phyloP scores from a whole-genome alignment of 2,888 invertebrate genomes.

The Ceriagrion tenellum region DNA sequence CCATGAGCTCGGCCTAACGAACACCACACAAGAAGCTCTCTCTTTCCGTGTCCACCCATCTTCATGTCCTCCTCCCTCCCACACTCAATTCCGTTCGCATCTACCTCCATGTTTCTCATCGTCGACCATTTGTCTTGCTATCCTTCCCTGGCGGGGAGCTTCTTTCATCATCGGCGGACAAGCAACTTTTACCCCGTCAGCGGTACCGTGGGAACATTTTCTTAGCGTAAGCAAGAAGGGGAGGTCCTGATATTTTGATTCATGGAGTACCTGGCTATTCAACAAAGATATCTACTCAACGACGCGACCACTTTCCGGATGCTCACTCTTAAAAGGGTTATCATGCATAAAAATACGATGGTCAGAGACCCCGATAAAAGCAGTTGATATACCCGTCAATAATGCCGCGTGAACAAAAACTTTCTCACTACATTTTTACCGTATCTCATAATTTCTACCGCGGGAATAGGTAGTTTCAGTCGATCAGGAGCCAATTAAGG shows the following conservation, averaged over 20 bases:
- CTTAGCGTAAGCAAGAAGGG: background rate
- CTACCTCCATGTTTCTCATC: background rate
- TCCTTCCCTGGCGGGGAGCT: background rate
- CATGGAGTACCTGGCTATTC: background rate
- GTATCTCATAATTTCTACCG: too few relatives aligned
- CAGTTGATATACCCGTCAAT: too few relatives aligned
- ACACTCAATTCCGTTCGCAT: background rate
- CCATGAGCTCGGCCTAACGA: background rate
- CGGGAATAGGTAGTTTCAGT: too few relatives aligned
- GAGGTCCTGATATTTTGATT: background rate
- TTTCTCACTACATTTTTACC: too few relatives aligned
- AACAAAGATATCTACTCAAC: background rate
- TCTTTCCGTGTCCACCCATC: background rate
- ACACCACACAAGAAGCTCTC: background rate
- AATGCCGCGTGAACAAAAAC: too few relatives aligned
- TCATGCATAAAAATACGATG: background rate
- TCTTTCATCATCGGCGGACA: constrained; percentile 16
- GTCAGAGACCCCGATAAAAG: background rate
- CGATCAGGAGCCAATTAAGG: too few relatives aligned
- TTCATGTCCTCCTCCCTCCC: background rate
- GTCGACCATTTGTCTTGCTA: background rate
- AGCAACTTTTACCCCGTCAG: background rate
- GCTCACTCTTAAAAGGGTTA: background rate
- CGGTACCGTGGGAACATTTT: background rate
- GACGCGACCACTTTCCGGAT: background rate